Evolutionary conservation across 2,113 vertebrate species (phyloP).

Genomic region (Ellobius talpinus): DNA sequence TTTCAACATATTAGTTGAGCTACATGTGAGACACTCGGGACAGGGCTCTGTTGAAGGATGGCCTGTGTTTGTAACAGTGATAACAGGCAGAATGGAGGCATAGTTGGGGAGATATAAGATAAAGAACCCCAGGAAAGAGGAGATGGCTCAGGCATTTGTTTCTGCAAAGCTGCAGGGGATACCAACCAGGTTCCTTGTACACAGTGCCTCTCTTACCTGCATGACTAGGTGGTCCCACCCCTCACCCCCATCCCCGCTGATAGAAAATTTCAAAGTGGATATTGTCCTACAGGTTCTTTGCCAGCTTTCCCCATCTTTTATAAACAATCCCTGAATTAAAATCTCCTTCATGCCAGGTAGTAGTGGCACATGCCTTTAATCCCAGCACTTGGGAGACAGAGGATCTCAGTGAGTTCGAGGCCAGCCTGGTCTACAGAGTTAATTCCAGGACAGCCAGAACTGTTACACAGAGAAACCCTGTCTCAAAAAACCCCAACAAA

Average conservation of each 20-base stretch:
- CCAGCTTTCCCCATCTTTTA: not conserved
- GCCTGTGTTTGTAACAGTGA: rapidly evolving
- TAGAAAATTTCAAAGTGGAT: not conserved
- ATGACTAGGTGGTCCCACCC: not conserved
- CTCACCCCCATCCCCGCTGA: no score
- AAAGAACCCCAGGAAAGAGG: not conserved
- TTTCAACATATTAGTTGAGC: not conserved
- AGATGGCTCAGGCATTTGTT: not conserved
- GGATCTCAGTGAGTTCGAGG: no score
- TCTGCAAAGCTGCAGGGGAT: not conserved
- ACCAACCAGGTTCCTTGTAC: not conserved
- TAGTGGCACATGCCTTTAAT: no score
- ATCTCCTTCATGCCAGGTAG: not conserved
- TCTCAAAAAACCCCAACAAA: no score
- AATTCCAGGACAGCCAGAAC: no score
- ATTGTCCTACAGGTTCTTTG: not conserved
- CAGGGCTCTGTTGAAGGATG: no score
- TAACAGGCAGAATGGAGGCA: not conserved
- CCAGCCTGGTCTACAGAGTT: no score
- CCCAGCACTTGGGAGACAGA: no score
- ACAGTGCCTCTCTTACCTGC: not conserved
- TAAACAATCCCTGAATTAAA: slow-evolving; percentile 2
- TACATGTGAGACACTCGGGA: rapidly evolving
- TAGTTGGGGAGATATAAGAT: not conserved
- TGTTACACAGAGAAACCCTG: no score